phyloP scores from a whole-genome alignment of 2,113 vertebrate species.

The Lampris incognitus region DNA sequence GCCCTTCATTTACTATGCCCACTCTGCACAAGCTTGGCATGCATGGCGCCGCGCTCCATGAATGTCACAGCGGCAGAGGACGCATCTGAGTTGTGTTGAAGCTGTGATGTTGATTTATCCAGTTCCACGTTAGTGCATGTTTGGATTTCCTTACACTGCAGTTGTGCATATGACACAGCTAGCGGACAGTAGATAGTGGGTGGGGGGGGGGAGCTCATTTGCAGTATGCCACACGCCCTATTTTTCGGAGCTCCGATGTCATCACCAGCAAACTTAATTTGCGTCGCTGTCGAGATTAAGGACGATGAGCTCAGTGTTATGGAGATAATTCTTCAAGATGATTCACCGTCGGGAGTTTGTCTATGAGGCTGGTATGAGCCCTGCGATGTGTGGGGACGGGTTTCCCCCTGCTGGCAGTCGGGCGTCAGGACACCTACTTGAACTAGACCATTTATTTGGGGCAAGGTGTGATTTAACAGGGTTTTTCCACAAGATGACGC shows the following conservation, averaged over 20 bases:
- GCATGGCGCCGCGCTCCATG: slow-evolving; percentile 24
- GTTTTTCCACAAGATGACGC: slow-evolving; percentile 55
- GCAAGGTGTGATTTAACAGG: background rate
- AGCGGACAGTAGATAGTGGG: background rate
- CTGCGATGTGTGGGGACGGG: slow-evolving; percentile 27
- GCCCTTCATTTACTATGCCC: slow-evolving; percentile 40
- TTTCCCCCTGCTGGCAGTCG: slow-evolving; percentile 66
- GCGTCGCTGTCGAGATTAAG: background rate
- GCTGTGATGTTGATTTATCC: background rate
- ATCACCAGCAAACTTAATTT: background rate
- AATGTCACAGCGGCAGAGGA: slow-evolving; percentile 38
- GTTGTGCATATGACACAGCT: background rate
- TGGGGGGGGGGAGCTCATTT: background rate
- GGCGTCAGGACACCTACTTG: slow-evolving; percentile 20
- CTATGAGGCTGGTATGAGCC: background rate
- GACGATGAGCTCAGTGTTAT: background rate
- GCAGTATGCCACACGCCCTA: background rate
- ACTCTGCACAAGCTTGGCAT: slow-evolving; percentile 30
- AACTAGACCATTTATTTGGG: background rate
- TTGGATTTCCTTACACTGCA: background rate
- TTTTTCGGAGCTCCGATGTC: background rate
- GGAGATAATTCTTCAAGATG: background rate
- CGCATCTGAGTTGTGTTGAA: background rate
- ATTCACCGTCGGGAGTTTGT: slow-evolving; percentile 3
- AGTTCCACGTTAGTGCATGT: background rate